phyloP scores from a whole-genome alignment of 2,797 vertebrate genomes.

The Choloepus didactylus region DNA sequence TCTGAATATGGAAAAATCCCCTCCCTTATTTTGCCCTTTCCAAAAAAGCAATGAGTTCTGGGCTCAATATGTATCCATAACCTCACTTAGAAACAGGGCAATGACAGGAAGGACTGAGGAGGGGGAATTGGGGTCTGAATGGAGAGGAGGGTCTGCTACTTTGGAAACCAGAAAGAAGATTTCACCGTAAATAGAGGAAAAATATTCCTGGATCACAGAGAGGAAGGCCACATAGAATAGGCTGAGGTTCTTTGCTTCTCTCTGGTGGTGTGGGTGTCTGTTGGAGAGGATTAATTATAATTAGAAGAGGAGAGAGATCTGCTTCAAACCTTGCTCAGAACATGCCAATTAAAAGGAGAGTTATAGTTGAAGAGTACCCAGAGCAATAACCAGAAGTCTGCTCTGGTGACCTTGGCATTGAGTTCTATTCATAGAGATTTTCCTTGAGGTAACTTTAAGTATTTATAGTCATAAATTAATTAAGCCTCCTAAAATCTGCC shows the following conservation, averaged over 20 bases:
- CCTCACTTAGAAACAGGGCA: conserved; percentile 85
- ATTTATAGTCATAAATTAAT: conserved; percentile 29
- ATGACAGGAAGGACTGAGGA: conserved; percentile 84
- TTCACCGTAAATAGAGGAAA: conserved; percentile 83
- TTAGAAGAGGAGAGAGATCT: conserved; percentile 4
- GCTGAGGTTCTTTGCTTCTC: not conserved
- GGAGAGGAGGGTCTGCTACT: not conserved
- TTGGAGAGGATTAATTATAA: not conserved
- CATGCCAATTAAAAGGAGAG: not conserved
- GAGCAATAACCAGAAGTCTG: not conserved
- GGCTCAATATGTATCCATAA: conserved; percentile 85
- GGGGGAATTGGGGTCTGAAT: conserved; percentile 31
- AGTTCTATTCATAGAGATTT: conserved; percentile 33
- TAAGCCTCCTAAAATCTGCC: not conserved
- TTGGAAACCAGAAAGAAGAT: conserved; percentile 82
- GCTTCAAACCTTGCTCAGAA: conserved; percentile 42
- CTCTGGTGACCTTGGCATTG: not conserved
- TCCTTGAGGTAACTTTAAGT: not conserved
- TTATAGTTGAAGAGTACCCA: not conserved
- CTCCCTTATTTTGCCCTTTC: conserved; percentile 87
- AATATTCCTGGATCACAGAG: conserved; percentile 76
- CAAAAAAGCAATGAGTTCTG: conserved; percentile 88
- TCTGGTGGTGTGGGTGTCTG: not conserved
- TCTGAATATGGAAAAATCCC: conserved; percentile 89
- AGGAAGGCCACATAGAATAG: conserved; percentile 14